Evolutionary conservation across 2,888 invertebrate genomes (phyloP).

Genomic region (Pyrgus malvae): DNA sequence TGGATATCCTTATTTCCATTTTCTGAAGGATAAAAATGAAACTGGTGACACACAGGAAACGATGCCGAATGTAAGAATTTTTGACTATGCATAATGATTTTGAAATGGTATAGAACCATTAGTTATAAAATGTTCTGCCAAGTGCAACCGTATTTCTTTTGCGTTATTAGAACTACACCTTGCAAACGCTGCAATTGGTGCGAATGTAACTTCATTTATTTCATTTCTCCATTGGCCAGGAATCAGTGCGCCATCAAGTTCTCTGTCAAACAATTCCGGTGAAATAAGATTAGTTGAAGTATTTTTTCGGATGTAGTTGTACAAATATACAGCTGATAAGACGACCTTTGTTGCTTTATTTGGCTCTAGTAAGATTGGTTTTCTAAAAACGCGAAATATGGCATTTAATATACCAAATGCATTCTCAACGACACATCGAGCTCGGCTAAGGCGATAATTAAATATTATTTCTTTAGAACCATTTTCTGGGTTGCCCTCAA

Average conservation of each 20-base stretch:
- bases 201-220: conserved; percentile 30
- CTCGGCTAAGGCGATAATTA: conserved; percentile 37
- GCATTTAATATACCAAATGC: conserved; percentile 17
- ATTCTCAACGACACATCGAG: conserved; percentile 26
- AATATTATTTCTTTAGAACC: conserved; percentile 38
- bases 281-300: conserved; percentile 25
- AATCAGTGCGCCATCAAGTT: conserved; percentile 31
- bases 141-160: conserved; percentile 33
- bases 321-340: conserved; percentile 29
- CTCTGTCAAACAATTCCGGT: conserved; percentile 30
- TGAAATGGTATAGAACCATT: conserved; percentile 32
- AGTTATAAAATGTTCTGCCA: conserved; percentile 33
- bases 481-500: conserved; percentile 25
- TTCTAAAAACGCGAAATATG: conserved; percentile 22
- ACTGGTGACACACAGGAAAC: conserved; percentile 31
- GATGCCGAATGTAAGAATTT: conserved; percentile 31
- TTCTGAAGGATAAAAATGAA: conserved; percentile 31
- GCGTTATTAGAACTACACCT: conserved; percentile 16
- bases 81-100: conserved; percentile 29
- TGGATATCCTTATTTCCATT: conserved; percentile 8
- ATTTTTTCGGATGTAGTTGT: conserved; percentile 29
- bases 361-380: conserved; percentile 23
- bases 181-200: conserved; percentile 32
- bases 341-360: conserved; percentile 32
- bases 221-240: conserved; percentile 33